These are phyloP conservation scores for Tetragnatha montana DNA, from an alignment of 2,888 invertebrate species.

Conservation along the genomic window DNA sequence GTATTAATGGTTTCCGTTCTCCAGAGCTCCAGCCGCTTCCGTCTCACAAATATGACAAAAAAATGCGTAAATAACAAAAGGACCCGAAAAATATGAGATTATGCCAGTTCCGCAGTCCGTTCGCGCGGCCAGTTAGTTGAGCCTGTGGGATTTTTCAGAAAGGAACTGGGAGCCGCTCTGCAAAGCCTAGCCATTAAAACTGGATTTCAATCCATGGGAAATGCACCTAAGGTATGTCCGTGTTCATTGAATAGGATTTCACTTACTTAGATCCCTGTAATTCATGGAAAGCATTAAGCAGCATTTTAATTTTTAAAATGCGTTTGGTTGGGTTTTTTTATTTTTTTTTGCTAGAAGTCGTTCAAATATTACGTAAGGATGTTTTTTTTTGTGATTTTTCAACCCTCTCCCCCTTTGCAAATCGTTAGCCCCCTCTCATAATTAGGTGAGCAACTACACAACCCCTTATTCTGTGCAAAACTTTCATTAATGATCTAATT, in stretches of 20 bases:
- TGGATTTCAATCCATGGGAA: slow-evolving; percentile 35
- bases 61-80: slow-evolving; percentile 57
- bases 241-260: neutral
- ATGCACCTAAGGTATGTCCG: slow-evolving; percentile 41
- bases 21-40: slow-evolving; percentile 54
- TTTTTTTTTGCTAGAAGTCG: neutral
- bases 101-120: slow-evolving; percentile 64
- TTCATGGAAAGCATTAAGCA: neutral
- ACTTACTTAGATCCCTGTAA: too few relatives aligned
- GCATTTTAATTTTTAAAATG: neutral
- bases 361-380: too few relatives aligned
- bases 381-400: too few relatives aligned
- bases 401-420: too few relatives aligned
- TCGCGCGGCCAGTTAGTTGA: slow-evolving; percentile 28
- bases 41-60: slow-evolving; percentile 64
- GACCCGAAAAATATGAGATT: slow-evolving; percentile 56
- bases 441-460: too few relatives aligned
- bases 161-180: slow-evolving; percentile 1
- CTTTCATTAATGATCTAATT: too few relatives aligned
- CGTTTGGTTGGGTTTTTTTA: neutral
- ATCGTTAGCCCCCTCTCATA: too few relatives aligned
- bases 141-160: slow-evolving; percentile 10
- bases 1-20: slow-evolving; percentile 64
- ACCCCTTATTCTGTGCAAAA: too few relatives aligned
- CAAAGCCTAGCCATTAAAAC: neutral